These are phyloP conservation scores for Leiothrix lutea DNA, from an alignment of 2,113 vertebrate species.

Conservation along the genomic window DNA sequence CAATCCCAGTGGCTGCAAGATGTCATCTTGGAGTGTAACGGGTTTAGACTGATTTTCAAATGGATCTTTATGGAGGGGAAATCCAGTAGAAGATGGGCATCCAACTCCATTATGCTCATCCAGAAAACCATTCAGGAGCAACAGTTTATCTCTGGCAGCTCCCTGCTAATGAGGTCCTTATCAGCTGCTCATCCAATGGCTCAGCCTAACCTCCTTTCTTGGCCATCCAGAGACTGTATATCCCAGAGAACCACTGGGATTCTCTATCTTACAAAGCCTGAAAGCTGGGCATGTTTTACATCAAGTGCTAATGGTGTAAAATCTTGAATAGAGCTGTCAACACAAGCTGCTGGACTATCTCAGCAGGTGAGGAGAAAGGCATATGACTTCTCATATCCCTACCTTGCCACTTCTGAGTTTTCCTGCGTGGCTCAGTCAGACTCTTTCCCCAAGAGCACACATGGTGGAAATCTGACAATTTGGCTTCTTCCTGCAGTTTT, in stretches of 20 bases:
- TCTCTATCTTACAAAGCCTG: not conserved
- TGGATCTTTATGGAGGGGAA: not conserved
- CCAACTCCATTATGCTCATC: not conserved
- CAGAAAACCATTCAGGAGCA: not conserved
- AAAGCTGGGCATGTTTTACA: not conserved
- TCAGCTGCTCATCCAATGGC: not conserved
- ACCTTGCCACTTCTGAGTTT: not conserved
- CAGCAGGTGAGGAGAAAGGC: not conserved
- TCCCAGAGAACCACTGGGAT: not conserved
- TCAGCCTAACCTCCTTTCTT: not conserved
- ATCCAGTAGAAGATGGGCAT: not conserved
- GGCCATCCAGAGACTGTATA: not conserved
- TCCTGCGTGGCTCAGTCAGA: not conserved
- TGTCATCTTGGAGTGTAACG: not conserved
- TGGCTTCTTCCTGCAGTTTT: constrained; percentile 3
- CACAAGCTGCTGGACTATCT: not conserved
- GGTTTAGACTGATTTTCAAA: not conserved
- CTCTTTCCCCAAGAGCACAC: not conserved
- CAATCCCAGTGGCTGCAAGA: not conserved
- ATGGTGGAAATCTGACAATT: not conserved
- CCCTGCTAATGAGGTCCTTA: not conserved
- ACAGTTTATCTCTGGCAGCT: not conserved
- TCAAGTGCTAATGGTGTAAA: not conserved
- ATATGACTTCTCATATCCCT: not conserved
- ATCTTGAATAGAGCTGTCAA: not conserved